Percentiles rank a stretch among this genome's conserved stretches.
These are phyloP conservation scores for Cossypha heuglini DNA, from an alignment of 2,797 vertebrate species.

Conservation along the genomic window DNA sequence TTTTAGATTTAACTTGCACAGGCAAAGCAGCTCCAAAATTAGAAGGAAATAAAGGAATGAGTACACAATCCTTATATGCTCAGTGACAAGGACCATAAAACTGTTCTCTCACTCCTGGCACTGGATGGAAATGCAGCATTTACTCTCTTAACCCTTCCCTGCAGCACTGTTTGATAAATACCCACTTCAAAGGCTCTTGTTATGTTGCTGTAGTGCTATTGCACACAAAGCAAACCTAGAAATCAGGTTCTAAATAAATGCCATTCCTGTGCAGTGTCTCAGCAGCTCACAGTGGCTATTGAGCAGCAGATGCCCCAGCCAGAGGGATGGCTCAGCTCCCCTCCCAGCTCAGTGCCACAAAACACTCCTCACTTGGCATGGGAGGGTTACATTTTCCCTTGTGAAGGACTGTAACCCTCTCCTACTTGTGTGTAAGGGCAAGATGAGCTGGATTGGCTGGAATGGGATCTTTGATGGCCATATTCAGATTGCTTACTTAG, in stretches of 20 bases:
- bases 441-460: neutral
- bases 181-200: neutral
- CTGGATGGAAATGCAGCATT: neutral
- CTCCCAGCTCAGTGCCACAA: neutral
- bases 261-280: neutral
- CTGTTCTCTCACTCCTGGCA: neutral
- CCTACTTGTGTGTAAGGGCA: neutral
- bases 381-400: neutral
- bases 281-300: neutral
- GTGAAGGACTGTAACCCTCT: neutral
- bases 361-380: fast-evolving
- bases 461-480: neutral
- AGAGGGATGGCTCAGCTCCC: neutral
- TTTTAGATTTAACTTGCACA: neutral
- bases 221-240: neutral
- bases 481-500: neutral
- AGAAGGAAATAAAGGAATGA: neutral
- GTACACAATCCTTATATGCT: neutral
- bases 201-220: neutral
- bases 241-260: neutral
- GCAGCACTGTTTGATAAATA: neutral
- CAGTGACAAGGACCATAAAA: neutral
- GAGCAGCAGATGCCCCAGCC: neutral
- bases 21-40: neutral
- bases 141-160: neutral